Evolutionary conservation across 2,113 vertebrate genomes (phyloP).

Genomic region (Dascyllus trimaculatus): DNA sequence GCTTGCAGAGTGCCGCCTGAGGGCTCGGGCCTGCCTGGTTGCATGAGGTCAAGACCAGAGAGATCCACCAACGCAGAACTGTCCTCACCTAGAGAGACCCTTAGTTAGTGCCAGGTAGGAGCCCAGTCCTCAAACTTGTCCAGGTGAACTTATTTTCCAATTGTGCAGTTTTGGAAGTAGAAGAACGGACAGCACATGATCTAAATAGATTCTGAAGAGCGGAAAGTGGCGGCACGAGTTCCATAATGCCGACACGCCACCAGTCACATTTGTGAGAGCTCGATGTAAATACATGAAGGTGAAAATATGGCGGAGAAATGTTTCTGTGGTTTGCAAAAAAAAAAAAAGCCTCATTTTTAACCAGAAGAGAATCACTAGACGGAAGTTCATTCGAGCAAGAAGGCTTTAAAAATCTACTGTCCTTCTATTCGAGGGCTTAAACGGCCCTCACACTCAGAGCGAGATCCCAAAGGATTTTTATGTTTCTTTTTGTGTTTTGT

Average conservation of each 20-base stretch:
- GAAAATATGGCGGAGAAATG: slow-evolving; percentile 46
- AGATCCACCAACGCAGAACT: slow-evolving; percentile 12
- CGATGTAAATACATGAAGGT: slow-evolving; percentile 54
- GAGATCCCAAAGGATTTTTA: background rate
- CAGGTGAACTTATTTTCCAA: slow-evolving; percentile 54
- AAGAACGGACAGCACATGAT: slow-evolving; percentile 60
- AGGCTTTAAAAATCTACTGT: slow-evolving; percentile 63
- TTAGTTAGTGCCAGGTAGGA: slow-evolving; percentile 28
- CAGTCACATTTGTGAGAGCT: slow-evolving; percentile 39
- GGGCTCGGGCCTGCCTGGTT: slow-evolving; percentile 35
- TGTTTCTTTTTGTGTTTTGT: slow-evolving; percentile 1
- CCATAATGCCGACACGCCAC: slow-evolving; percentile 40
- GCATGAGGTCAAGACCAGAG: slow-evolving; percentile 5
- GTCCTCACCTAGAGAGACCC: slow-evolving; percentile 30
- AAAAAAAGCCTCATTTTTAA: slow-evolving; percentile 45
- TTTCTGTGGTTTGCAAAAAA: slow-evolving; percentile 41
- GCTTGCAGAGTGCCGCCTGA: slow-evolving; percentile 62
- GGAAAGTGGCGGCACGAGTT: slow-evolving; percentile 51
- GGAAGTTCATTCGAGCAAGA: slow-evolving; percentile 62
- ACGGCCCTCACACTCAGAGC: slow-evolving; percentile 44
- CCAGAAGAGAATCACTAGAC: slow-evolving; percentile 45
- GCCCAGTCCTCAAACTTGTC: slow-evolving; percentile 59
- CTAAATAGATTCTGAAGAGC: slow-evolving; percentile 43
- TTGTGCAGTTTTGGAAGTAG: slow-evolving; percentile 71
- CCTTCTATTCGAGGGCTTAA: slow-evolving; percentile 32